Evolutionary conservation across 2,888 invertebrate species (phyloP).

Genomic region (Archips xylosteana): DNA sequence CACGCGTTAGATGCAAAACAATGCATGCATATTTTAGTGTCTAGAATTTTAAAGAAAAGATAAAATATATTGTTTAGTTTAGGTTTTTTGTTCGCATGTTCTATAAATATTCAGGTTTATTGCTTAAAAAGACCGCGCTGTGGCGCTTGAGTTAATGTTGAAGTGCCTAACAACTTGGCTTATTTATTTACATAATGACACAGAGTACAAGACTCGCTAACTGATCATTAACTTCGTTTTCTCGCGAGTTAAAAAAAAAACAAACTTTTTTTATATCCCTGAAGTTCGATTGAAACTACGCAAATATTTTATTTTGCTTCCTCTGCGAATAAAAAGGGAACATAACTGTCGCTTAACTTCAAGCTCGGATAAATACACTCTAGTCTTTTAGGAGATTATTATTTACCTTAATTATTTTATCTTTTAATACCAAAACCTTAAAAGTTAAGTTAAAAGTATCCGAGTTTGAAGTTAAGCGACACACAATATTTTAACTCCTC

Average conservation of each 20-base stretch:
- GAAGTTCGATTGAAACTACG: too few species aligned
- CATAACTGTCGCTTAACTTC: too few species aligned
- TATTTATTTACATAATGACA: slow-evolving; percentile 3
- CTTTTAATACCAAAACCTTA: too few species aligned
- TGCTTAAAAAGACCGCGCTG: background rate
- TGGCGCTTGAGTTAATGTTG: background rate
- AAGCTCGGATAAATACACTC: too few species aligned
- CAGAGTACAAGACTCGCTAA: background rate
- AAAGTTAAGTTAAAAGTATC: too few species aligned
- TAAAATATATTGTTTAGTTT: slow-evolving; percentile 3
- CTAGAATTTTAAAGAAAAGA: slow-evolving; percentile 3
- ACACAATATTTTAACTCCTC: too few species aligned
- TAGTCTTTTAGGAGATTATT: too few species aligned
- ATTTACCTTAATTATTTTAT: too few species aligned
- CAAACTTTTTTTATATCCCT: background rate
- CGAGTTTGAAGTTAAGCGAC: too few species aligned
- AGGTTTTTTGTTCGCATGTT: background rate
- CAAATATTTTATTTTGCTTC: too few species aligned
- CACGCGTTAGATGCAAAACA: slow-evolving; percentile 34
- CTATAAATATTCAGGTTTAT: slow-evolving; percentile 9
- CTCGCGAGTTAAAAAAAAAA: background rate
- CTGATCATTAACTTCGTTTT: background rate
- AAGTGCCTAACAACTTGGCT: background rate
- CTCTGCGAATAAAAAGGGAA: background rate
- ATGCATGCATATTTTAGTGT: slow-evolving; percentile 40